These are phyloP conservation scores for Conger conger DNA, from an alignment of 2,113 vertebrate species.

Conservation along the genomic window DNA sequence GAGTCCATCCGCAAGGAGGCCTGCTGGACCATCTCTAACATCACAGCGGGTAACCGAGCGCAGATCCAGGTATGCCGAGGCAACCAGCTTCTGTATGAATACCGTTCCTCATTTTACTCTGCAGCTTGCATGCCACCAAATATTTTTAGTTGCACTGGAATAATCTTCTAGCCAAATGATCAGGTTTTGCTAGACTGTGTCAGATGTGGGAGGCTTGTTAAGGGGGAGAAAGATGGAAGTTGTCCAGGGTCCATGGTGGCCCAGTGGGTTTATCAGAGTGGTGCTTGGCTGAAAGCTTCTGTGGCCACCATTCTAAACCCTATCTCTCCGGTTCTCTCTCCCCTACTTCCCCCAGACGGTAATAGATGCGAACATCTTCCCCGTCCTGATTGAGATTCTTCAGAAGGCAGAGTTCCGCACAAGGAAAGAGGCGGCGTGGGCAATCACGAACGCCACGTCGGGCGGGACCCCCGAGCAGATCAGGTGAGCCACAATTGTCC, in stretches of 20 bases:
- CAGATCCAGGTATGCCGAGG: slow-evolving; percentile 85
- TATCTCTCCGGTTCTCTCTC: neutral
- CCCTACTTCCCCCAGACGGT: slow-evolving; percentile 75
- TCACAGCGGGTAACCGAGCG: slow-evolving; percentile 94
- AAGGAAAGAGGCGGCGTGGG: slow-evolving; percentile 97
- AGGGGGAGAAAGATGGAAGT: neutral
- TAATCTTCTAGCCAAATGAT: neutral
- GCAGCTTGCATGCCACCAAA: neutral
- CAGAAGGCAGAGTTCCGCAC: slow-evolving; percentile 98
- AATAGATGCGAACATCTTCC: slow-evolving; percentile 97
- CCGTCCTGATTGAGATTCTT: slow-evolving; percentile 94
- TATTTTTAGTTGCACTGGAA: neutral
- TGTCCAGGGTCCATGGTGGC: neutral
- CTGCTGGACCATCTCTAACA: slow-evolving; percentile 98
- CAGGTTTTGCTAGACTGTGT: no score
- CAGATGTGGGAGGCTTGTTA: neutral
- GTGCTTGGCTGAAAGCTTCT: neutral
- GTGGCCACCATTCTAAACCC: neutral
- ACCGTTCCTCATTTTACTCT: neutral
- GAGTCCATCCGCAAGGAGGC: slow-evolving; percentile 98
- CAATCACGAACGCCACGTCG: slow-evolving; percentile 95
- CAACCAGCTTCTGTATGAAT: neutral
- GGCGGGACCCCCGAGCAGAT: slow-evolving; percentile 96
- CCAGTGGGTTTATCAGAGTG: neutral
- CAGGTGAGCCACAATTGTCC: slow-evolving; percentile 69